Evolutionary conservation across 1,140 invertebrate species (phyloP).

Genomic region (Pseudomyrmex gracilis): DNA sequence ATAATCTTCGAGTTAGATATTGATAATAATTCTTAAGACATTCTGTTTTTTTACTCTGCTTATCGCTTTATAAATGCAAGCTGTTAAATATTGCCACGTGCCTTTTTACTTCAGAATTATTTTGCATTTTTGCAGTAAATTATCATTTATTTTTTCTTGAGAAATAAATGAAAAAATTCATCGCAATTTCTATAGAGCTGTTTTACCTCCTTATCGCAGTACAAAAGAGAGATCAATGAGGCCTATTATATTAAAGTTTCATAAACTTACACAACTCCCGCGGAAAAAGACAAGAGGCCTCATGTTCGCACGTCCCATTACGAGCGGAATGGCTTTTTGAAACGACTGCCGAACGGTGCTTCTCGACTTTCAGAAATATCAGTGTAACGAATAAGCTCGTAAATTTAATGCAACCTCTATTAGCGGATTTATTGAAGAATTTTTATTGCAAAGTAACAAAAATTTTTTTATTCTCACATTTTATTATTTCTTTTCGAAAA

Average conservation of each 20-base stretch:
- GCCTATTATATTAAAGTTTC: constrained; percentile 64
- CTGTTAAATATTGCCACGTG: no score
- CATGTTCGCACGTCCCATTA: constrained; percentile 58
- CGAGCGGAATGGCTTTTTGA: constrained; percentile 20
- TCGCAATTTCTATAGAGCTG: constrained; percentile 11
- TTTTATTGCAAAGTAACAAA: constrained; percentile 2
- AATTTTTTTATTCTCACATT: background rate
- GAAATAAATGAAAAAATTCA: background rate
- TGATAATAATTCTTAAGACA: no score
- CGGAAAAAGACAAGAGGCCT: constrained; percentile 53
- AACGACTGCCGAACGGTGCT: background rate
- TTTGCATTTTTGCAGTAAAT: no score
- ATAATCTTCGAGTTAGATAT: no score
- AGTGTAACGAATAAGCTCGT: constrained; percentile 41
- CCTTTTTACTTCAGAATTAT: no score
- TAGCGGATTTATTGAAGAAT: background rate
- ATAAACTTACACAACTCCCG: constrained; percentile 56
- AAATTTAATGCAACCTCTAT: constrained; percentile 31
- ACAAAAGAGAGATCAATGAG: constrained; percentile 41
- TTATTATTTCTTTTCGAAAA: background rate
- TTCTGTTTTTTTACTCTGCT: background rate
- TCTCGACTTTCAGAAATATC: constrained; percentile 25
- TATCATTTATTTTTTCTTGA: background rate
- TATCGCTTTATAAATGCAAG: no score
- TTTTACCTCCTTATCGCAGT: constrained; percentile 63